A percentile compares a stretch with the other conserved stretches of the same genome.
These are phyloP conservation scores for Cervus canadensis DNA, from an alignment of 2,113 vertebrate genomes.

Conservation along the genomic window DNA sequence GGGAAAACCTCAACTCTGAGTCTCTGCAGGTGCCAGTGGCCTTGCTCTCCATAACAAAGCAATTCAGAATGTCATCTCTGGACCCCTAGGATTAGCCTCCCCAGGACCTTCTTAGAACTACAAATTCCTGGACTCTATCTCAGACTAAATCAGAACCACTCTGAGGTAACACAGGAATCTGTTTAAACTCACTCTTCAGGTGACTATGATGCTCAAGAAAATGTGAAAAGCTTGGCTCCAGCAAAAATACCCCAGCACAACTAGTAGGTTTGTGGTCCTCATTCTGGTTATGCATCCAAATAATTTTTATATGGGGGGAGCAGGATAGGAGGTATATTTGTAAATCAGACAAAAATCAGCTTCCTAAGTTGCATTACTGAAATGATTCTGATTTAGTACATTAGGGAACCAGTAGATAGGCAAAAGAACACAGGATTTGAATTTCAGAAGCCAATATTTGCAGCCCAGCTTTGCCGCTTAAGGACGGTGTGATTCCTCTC, in stretches of 20 bases:
- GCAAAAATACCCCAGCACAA: too few relatives aligned
- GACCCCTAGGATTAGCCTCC: background rate
- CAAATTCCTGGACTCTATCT: background rate
- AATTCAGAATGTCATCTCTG: background rate
- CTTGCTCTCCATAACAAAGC: background rate
- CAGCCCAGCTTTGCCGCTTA: background rate
- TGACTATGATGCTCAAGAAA: background rate
- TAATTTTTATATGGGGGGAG: background rate
- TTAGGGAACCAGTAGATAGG: background rate
- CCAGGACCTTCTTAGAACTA: background rate
- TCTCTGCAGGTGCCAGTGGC: background rate
- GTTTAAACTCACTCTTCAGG: background rate
- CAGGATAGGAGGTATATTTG: background rate
- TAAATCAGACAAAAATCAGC: background rate
- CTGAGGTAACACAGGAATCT: background rate
- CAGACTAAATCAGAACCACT: background rate
- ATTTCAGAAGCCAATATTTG: background rate
- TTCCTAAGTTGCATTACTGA: background rate
- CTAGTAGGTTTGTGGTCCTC: background rate
- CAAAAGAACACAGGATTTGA: background rate
- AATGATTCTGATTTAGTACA: background rate
- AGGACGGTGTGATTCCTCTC: background rate
- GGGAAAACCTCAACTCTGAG: background rate
- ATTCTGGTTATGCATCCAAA: background rate
- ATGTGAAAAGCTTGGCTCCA: background rate